Conservation (phyloP, 2,113 vertebrate species). For the Miniopterus natalensis region DNA sequence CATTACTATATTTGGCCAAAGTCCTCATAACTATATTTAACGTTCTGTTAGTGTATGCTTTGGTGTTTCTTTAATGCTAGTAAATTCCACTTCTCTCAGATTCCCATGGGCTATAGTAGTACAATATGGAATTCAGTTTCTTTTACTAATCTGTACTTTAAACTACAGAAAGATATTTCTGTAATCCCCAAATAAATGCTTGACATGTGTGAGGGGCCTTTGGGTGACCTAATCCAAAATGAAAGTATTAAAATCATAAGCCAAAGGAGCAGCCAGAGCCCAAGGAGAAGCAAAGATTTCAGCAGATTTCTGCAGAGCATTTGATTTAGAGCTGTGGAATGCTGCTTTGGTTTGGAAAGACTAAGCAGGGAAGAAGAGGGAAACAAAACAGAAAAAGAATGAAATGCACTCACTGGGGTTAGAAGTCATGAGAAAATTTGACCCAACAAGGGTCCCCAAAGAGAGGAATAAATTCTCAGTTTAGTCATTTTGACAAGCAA, state of each 20-base stretch:
- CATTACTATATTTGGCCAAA: constrained; percentile 50
- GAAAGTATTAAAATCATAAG: background rate
- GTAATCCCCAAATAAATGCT: constrained; percentile 52
- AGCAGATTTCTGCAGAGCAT: background rate
- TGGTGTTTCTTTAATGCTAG: background rate
- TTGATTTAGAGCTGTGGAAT: constrained; percentile 6
- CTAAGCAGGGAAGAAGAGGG: background rate
- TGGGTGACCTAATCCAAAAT: constrained; percentile 9
- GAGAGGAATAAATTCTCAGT: constrained; percentile 18
- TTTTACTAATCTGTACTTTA: constrained; percentile 57
- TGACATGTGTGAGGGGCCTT: background rate
- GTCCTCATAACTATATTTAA: constrained; percentile 34
- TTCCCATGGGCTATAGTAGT: background rate
- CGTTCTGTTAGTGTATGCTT: background rate
- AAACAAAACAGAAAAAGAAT: background rate
- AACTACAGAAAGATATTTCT: background rate
- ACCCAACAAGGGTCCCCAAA: background rate
- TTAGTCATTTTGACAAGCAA: constrained; percentile 22
- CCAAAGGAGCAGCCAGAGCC: background rate
- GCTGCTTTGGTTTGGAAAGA: background rate
- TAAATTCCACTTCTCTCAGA: constrained; percentile 14
- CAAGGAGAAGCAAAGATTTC: background rate
- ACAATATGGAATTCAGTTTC: constrained; percentile 50
- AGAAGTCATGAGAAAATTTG: constrained; percentile 65
- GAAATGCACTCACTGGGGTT: background rate